Evolutionary conservation across 2,113 vertebrate species (phyloP).

Genomic region (Sphaerodactylus townsendi): DNA sequence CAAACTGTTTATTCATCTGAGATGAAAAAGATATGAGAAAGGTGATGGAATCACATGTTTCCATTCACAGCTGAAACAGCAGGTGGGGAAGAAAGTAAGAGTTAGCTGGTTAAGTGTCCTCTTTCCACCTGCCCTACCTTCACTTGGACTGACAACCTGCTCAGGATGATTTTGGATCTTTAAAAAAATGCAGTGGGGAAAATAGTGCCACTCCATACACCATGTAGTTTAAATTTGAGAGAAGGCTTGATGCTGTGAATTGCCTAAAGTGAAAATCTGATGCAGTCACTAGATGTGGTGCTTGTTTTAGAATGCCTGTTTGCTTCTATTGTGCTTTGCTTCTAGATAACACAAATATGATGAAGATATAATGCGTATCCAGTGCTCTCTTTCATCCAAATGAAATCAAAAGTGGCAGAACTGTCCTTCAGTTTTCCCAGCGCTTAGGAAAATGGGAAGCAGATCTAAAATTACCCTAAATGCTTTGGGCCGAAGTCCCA

Average conservation of each 20-base stretch:
- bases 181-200: background rate
- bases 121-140: too few species aligned
- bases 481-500: background rate
- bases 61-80: background rate
- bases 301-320: background rate
- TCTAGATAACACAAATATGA: too few species aligned
- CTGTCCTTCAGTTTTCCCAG: too few species aligned
- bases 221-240: background rate
- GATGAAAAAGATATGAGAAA: constrained; percentile 40
- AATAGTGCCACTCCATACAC: background rate
- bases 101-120: background rate
- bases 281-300: background rate
- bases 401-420: background rate
- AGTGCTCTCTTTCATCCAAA: background rate
- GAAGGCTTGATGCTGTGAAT: background rate
- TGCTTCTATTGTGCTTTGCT: too few species aligned
- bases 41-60: constrained; percentile 24
- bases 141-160: background rate
- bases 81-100: background rate
- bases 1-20: background rate
- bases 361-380: background rate
- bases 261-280: background rate
- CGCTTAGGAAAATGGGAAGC: background rate
- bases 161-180: background rate
- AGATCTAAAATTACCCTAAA: background rate